These are phyloP conservation scores for Drosophila watanabei DNA, from an alignment of 1,140 invertebrate species.

Conservation along the genomic window DNA sequence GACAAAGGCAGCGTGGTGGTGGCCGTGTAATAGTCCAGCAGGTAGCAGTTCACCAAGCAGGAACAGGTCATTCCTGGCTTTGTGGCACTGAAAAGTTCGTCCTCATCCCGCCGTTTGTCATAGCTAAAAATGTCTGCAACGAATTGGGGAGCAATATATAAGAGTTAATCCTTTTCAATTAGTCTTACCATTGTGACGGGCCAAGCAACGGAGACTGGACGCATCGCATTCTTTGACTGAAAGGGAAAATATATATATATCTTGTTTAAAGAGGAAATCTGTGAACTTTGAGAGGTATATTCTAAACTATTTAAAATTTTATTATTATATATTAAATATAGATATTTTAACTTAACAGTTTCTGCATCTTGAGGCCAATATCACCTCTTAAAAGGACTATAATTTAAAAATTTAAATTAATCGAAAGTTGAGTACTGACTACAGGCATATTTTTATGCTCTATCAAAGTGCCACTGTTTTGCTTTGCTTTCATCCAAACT, in stretches of 20 bases:
- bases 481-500: background rate
- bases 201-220: slow-evolving; percentile 60
- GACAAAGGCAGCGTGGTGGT: slow-evolving; percentile 69
- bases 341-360: background rate
- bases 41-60: slow-evolving; percentile 71
- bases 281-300: background rate
- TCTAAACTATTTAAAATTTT: too few species aligned
- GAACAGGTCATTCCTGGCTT: slow-evolving; percentile 79
- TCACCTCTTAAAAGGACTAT: too few species aligned
- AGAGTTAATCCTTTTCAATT: slow-evolving; percentile 1
- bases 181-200: slow-evolving; percentile 67
- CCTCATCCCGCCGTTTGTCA: slow-evolving; percentile 73
- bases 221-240: slow-evolving; percentile 62
- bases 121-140: slow-evolving; percentile 75
- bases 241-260: background rate
- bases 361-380: too few species aligned
- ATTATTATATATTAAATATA: too few species aligned
- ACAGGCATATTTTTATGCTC: too few species aligned
- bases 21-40: slow-evolving; percentile 69
- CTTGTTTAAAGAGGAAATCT: background rate
- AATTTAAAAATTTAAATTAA: too few species aligned
- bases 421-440: too few species aligned
- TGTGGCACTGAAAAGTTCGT: slow-evolving; percentile 67
- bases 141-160: background rate
- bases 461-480: too few species aligned